phyloP scores from a whole-genome alignment of 92 coral and sea anemone species.

The Heliopora coerulea region DNA sequence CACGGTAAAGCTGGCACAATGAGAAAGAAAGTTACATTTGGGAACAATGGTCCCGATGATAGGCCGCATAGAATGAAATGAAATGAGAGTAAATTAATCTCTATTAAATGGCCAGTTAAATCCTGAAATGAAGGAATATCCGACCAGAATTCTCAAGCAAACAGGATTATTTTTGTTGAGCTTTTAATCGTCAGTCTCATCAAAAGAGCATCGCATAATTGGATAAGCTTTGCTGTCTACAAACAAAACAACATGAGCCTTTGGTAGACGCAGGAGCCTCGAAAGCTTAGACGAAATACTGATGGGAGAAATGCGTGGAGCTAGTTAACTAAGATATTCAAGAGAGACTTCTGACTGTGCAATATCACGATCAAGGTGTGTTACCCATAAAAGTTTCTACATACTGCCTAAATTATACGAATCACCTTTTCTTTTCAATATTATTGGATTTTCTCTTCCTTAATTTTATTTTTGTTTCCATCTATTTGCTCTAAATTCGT shows the following conservation, averaged over 20 bases:
- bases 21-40: background rate
- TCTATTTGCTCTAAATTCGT: slow-evolving; percentile 1
- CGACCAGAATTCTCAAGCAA: slow-evolving; percentile 35
- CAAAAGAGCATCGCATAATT: slow-evolving; percentile 29
- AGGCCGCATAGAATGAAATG: slow-evolving; percentile 22
- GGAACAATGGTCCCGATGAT: slow-evolving; percentile 11
- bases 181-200: slow-evolving; percentile 29
- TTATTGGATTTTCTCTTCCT: background rate
- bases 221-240: slow-evolving; percentile 35
- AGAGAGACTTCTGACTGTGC: background rate
- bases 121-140: slow-evolving; percentile 41
- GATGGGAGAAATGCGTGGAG: background rate
- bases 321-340: background rate
- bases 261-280: background rate
- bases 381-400: no score
- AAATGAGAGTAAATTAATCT: slow-evolving; percentile 31
- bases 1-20: no score
- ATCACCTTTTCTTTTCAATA: slow-evolving; percentile 5
- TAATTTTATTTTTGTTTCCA: background rate
- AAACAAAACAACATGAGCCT: background rate
- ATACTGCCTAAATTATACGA: no score
- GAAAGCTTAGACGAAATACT: background rate
- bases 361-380: slow-evolving; percentile 3
- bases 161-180: slow-evolving; percentile 31
- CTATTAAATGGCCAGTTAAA: slow-evolving; percentile 39